A percentile compares a stretch with the other conserved stretches of the same genome.
Conservation (phyloP, 2,888 invertebrate species). For the Cantharis rustica region DNA sequence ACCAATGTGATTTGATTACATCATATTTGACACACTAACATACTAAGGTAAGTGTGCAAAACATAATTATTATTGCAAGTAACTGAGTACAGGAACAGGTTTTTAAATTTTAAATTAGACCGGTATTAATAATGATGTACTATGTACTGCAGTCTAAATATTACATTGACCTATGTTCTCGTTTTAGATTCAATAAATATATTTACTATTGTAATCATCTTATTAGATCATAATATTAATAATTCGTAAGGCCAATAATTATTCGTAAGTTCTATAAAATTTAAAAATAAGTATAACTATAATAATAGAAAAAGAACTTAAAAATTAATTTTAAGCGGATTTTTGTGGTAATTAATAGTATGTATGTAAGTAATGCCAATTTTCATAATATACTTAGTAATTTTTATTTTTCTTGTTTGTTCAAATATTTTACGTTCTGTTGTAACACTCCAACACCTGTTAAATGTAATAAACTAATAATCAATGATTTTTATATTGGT, state of each 20-base stretch:
- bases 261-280: background rate
- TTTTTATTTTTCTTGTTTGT: no score
- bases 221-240: background rate
- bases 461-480: no score
- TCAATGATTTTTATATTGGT: no score
- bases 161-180: background rate
- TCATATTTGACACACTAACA: constrained; percentile 12
- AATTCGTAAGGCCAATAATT: background rate
- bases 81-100: constrained; percentile 1
- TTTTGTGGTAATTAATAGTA: no score
- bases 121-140: background rate
- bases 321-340: no score
- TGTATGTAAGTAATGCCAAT: no score
- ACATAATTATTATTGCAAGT: constrained; percentile 4
- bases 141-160: background rate
- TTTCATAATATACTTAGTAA: no score
- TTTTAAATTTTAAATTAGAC: background rate
- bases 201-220: background rate
- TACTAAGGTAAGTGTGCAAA: background rate
- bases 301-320: no score
- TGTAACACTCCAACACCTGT: no score
- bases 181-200: background rate
- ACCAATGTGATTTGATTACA: background rate
- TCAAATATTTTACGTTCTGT: no score
- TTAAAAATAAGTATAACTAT: no score